phyloP scores from a whole-genome alignment of 1,140 invertebrate genomes.

The Calosoma granatense region DNA sequence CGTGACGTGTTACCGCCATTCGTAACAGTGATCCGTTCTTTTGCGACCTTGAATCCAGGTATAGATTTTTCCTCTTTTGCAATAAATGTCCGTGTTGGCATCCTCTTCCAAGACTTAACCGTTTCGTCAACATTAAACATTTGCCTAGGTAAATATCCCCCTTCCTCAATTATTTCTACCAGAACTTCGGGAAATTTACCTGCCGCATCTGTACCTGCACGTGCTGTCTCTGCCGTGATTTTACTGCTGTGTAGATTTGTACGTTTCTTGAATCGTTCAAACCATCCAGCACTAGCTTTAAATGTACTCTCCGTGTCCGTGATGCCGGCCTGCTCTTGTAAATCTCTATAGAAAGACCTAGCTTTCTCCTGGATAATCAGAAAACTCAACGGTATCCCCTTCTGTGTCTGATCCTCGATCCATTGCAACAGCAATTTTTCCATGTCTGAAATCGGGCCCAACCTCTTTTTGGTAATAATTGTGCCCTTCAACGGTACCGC shows the following conservation, averaged over 20 bases:
- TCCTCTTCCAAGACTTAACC: conserved; percentile 30
- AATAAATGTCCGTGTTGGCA: conserved; percentile 25
- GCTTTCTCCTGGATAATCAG: neutral
- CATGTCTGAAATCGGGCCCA: neutral
- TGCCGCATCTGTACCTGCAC: conserved; percentile 27
- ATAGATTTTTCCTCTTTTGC: conserved; percentile 23
- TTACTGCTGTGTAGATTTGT: neutral
- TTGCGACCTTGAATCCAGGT: too few relatives aligned
- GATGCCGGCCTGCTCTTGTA: neutral
- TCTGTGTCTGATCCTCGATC: neutral
- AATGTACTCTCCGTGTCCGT: conserved; percentile 20
- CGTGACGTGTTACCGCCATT: too few relatives aligned
- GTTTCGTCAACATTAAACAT: conserved; percentile 36
- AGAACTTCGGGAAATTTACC: conserved; percentile 28
- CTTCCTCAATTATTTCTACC: conserved; percentile 30
- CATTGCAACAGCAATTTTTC: neutral
- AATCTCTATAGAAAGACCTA: neutral
- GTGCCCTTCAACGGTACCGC: neutral
- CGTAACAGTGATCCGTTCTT: too few relatives aligned
- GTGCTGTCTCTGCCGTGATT: conserved; percentile 25
- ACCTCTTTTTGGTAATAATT: neutral
- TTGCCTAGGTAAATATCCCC: conserved; percentile 26
- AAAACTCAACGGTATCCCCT: neutral
- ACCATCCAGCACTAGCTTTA: conserved; percentile 30
- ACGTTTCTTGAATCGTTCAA: conserved; percentile 26